These are phyloP conservation scores for Acronicta alni DNA, from an alignment of 2,888 invertebrate species.

Conservation along the genomic window DNA sequence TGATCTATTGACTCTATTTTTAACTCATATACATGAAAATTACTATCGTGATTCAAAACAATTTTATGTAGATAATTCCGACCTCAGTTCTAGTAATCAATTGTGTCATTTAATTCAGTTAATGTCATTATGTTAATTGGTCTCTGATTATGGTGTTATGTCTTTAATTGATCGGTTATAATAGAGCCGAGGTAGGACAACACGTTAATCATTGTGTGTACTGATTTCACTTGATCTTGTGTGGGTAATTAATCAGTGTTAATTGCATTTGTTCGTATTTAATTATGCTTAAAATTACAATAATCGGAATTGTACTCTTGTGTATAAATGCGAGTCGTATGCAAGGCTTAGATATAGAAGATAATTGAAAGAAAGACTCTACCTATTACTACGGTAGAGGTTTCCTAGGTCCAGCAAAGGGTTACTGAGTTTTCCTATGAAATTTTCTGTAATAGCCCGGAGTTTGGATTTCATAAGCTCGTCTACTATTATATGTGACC, in stretches of 20 bases:
- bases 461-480: too few relatives aligned
- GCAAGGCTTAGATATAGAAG: too few relatives aligned
- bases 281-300: too few relatives aligned
- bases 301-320: too few relatives aligned
- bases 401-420: too few relatives aligned
- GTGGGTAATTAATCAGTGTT: constrained; percentile 11
- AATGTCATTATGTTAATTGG: constrained; percentile 82
- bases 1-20: constrained; percentile 7
- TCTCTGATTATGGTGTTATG: constrained; percentile 80
- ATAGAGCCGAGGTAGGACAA: constrained; percentile 52
- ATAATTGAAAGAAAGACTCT: too few relatives aligned
- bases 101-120: constrained; percentile 80
- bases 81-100: constrained; percentile 80
- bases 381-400: too few relatives aligned
- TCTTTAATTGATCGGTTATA: constrained; percentile 75
- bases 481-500: too few relatives aligned
- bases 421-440: too few relatives aligned
- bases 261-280: too few relatives aligned
- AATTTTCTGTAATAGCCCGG: too few relatives aligned
- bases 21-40: constrained; percentile 14
- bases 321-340: too few relatives aligned
- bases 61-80: constrained; percentile 70
- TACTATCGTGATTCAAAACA: constrained; percentile 67
- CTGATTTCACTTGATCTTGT: constrained; percentile 36
- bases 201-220: constrained; percentile 47